Percentiles rank a stretch among this genome's conserved stretches.
phyloP scores from a whole-genome alignment of 1,140 invertebrate species.

The Caenorhabditis briggsae region DNA sequence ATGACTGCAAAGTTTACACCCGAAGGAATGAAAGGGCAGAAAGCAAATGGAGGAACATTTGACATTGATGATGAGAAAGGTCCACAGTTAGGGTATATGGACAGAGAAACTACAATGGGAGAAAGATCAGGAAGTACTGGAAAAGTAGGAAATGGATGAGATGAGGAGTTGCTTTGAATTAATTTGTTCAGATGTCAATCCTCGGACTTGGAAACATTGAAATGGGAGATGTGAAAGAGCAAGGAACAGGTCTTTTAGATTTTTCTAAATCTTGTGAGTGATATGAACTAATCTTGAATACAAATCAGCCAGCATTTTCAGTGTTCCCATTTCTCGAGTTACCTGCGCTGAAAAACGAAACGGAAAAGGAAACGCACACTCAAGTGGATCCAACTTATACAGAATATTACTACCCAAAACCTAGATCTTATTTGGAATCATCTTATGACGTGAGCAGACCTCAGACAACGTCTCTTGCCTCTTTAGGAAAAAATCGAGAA shows the following conservation, averaged over 20 bases:
- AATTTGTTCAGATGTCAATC: slow-evolving; percentile 57
- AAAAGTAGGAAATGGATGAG: not conserved
- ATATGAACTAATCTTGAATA: not conserved
- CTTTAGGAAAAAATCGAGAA: slow-evolving; percentile 37
- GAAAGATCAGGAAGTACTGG: slow-evolving; percentile 44
- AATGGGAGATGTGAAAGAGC: slow-evolving; percentile 53
- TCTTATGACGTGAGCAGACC: not conserved
- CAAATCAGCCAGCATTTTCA: not conserved
- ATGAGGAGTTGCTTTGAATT: not conserved
- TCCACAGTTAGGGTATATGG: slow-evolving; percentile 63
- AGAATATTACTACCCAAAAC: slow-evolving; percentile 51
- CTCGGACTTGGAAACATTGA: slow-evolving; percentile 58
- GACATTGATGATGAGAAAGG: slow-evolving; percentile 28
- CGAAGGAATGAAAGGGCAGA: slow-evolving; percentile 45
- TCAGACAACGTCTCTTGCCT: not conserved
- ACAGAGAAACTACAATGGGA: slow-evolving; percentile 62
- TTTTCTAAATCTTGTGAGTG: slow-evolving; percentile 61
- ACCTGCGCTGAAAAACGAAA: slow-evolving; percentile 57
- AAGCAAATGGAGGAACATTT: slow-evolving; percentile 62
- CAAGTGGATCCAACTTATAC: slow-evolving; percentile 52
- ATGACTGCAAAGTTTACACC: slow-evolving; percentile 62
- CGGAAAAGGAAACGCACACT: slow-evolving; percentile 13
- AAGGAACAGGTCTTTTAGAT: slow-evolving; percentile 62
- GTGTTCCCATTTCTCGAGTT: slow-evolving; percentile 64
- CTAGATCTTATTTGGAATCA: slow-evolving; percentile 2